A percentile compares a stretch with the other conserved stretches of the same genome.
phyloP scores from a whole-genome alignment of 1,140 invertebrate species.

The Penaeus chinensis region DNA sequence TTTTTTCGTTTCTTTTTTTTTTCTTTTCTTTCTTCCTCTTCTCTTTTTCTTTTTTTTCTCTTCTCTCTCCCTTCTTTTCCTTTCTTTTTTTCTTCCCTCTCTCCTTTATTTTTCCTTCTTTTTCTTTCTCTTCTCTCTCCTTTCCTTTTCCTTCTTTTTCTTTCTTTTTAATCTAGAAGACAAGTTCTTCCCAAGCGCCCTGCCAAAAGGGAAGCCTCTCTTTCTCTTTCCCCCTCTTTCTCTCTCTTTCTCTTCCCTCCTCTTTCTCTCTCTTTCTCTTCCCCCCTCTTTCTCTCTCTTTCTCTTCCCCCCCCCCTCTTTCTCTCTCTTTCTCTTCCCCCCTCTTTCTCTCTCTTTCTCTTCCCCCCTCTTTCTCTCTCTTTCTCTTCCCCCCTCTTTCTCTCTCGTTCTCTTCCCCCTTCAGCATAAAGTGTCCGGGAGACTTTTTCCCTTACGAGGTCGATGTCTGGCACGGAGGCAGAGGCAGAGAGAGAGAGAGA shows the following conservation, averaged over 20 bases:
- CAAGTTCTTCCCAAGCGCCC: too few species aligned
- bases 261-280: conserved; percentile 4
- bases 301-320: conserved; percentile 1
- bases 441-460: too few species aligned
- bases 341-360: conserved; percentile 3
- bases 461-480: too few species aligned
- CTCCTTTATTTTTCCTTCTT: background rate
- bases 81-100: background rate
- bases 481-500: background rate
- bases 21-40: background rate
- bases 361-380: conserved; percentile 8
- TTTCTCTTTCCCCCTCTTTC: conserved; percentile 1
- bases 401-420: background rate
- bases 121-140: background rate
- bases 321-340: background rate
- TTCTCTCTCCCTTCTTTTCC: background rate
- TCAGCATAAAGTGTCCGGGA: too few species aligned
- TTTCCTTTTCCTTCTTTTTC: background rate
- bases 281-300: conserved; percentile 4
- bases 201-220: too few species aligned
- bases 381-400: conserved; percentile 9
- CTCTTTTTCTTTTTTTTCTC: background rate
- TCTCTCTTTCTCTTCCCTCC: background rate
- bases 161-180: too few species aligned
- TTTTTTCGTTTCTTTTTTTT: background rate